Evolutionary conservation across 2,888 invertebrate species (phyloP).

Genomic region (Agrochola macilenta): DNA sequence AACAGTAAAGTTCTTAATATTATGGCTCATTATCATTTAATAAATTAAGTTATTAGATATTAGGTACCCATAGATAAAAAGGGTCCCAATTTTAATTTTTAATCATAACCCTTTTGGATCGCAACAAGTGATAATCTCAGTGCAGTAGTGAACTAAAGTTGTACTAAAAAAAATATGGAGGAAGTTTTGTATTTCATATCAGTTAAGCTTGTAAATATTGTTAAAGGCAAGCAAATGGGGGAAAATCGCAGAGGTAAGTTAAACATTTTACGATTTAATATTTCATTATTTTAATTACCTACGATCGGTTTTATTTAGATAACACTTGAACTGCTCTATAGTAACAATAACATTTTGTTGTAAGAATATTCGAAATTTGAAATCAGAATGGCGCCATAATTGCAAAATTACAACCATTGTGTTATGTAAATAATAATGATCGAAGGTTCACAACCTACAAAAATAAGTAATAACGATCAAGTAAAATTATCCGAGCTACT

Average conservation of each 20-base stretch:
- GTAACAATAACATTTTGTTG: neutral
- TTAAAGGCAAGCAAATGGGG: conserved; percentile 10
- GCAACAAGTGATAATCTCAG: neutral
- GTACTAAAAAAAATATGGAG: conserved; percentile 28
- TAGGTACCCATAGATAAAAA: neutral
- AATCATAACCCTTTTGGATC: neutral
- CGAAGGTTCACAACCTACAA: neutral
- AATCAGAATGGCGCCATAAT: neutral
- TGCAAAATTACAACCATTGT: neutral
- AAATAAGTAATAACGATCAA: neutral
- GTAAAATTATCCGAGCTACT: neutral
- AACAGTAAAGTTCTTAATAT: neutral
- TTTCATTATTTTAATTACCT: neutral
- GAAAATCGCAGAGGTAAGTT: conserved; percentile 36
- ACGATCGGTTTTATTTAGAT: neutral
- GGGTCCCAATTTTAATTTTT: neutral
- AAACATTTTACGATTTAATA: neutral
- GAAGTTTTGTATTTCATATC: conserved; percentile 36
- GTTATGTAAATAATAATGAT: neutral
- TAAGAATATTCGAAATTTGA: conserved; percentile 1
- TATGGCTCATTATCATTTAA: neutral
- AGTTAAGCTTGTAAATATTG: conserved; percentile 15
- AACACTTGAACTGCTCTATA: neutral
- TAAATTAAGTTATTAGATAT: conserved; percentile 10
- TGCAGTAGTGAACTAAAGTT: neutral